Base-by-base conservation (phyloP, 1,140 invertebrate genomes). In the Leucophenga varia region DNA sequence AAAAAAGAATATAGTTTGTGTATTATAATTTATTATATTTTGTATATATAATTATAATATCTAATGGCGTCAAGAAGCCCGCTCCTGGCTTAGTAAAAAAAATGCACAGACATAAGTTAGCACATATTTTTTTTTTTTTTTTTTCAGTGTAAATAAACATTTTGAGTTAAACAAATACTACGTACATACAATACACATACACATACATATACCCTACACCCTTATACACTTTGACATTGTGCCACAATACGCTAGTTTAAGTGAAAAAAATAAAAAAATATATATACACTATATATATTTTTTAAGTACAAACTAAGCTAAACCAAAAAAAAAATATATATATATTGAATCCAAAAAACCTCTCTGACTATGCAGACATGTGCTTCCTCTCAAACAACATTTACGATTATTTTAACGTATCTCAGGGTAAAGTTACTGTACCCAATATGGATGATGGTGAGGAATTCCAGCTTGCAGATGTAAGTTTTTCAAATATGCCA, bases 381-480 rank as follows among this genome's bases (percentile, higher is more conserved):
- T 89, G 88, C 81, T 77, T 84, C 59, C 86, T 98, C 69, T 85
- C 87, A 69, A 83, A 93, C 78, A 84, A 94, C 79, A 86, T 92
- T 80, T 82, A 81, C 79, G 89, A 90, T 79, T 98, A 96, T 83
- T 82, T 85, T 81, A 97, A 90, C 85, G 89, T 97, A 73, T 86
- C 94, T 77, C 96, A 98, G 84, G 97, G 95, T 81, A 95, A 95
- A 84, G 88, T 92, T 54, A 92, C 90, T 59, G 96, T 98, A 76
- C 93, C 96, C 64, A 88, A 86, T 76, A 88, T 98, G 51, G 94
- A 99, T 83, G 97, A 99, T 78, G 88, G 84, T 65, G 95, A 97
- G 79, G 97, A 99, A 86, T 91, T 90, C 82, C 64, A 72, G 57
- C 77, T 92, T 60, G 96, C 95, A 61, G 95, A 82, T 75, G 81